phyloP scores from a whole-genome alignment of 1,140 invertebrate genomes.

The Bicyclus anynana region DNA sequence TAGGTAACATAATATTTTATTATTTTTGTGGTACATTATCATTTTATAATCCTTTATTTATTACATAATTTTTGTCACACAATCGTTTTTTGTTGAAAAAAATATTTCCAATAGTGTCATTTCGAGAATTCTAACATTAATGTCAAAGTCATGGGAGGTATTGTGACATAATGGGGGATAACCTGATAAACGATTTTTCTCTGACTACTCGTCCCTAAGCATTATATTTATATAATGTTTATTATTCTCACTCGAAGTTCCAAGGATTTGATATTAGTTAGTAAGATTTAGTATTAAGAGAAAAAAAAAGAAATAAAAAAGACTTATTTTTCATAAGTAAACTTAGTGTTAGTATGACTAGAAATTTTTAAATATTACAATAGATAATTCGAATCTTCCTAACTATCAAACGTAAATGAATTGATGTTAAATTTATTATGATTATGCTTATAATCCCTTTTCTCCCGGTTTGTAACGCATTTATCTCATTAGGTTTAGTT shows the following conservation, averaged over 20 bases:
- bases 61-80: not conserved
- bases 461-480: slow-evolving; percentile 9
- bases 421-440: not conserved
- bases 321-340: slow-evolving; percentile 61
- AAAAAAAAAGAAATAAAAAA: slow-evolving; percentile 57
- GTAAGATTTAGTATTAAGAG: slow-evolving; percentile 36
- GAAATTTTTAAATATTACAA: too few relatives aligned
- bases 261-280: slow-evolving; percentile 55
- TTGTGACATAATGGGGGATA: not conserved
- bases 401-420: not conserved
- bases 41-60: too few relatives aligned
- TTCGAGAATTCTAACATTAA: not conserved
- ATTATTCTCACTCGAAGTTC: slow-evolving; percentile 39
- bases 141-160: not conserved
- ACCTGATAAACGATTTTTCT: too few relatives aligned
- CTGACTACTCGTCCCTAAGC: slow-evolving; percentile 3
- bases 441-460: not conserved
- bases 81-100: not conserved
- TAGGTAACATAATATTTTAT: too few relatives aligned
- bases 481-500: slow-evolving; percentile 24
- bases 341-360: slow-evolving; percentile 11
- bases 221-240: slow-evolving; percentile 4
- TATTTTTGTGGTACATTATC: too few relatives aligned
- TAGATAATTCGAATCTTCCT: too few relatives aligned
- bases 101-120: not conserved